Conservation (phyloP, 2,113 vertebrate species). For the Castor canadensis region DNA sequence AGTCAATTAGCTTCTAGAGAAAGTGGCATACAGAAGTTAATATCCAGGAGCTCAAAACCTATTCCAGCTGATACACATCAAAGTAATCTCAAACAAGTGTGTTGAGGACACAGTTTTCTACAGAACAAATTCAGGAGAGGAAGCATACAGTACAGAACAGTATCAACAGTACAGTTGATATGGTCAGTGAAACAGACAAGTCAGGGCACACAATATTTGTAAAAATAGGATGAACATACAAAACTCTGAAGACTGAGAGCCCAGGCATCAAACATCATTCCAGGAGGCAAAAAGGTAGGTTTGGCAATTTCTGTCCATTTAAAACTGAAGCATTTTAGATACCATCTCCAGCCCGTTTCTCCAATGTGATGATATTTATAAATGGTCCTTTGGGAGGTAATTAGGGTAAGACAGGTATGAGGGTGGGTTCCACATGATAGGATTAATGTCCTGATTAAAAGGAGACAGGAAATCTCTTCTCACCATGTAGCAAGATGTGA, state of each 20-base stretch:
- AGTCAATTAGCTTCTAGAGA: constrained; percentile 72
- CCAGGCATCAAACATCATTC: neutral
- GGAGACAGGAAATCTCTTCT: neutral
- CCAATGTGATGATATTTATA: neutral
- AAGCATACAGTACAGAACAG: neutral
- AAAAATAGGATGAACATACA: neutral
- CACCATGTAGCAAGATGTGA: neutral
- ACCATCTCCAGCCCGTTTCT: neutral
- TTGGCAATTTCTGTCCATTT: neutral
- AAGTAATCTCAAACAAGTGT: constrained; percentile 57
- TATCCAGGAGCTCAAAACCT: constrained; percentile 55
- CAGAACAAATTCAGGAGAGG: neutral
- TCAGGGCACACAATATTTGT: neutral
- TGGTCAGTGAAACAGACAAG: neutral
- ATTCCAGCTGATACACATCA: constrained; percentile 57
- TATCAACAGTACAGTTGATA: too few relatives aligned
- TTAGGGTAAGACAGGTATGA: neutral
- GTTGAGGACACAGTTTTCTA: constrained; percentile 45
- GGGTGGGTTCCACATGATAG: neutral
- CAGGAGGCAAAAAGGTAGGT: neutral
- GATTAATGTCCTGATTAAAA: neutral
- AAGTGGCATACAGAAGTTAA: constrained; percentile 41
- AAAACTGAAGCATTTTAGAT: constrained; percentile 14
- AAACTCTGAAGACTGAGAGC: neutral
- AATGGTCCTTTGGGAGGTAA: neutral